These are phyloP conservation scores for Propithecus perrieri DNA, from an alignment of 2,797 vertebrate species.

Conservation along the genomic window DNA sequence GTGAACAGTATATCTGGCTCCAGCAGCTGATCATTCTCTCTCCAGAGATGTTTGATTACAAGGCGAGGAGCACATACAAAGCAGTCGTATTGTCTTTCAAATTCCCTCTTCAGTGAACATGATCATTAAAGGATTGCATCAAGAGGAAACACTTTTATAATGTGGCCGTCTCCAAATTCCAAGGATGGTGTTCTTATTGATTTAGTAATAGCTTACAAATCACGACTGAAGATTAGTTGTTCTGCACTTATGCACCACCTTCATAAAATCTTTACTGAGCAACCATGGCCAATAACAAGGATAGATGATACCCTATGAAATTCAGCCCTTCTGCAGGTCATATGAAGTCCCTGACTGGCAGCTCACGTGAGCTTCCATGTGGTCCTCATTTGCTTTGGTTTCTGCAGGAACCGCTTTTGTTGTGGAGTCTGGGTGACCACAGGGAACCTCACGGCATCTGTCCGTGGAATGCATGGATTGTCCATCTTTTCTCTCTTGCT, in stretches of 20 bases:
- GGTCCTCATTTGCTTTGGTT: neutral
- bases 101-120: slow-evolving; percentile 68
- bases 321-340: slow-evolving; percentile 43
- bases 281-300: slow-evolving; percentile 58
- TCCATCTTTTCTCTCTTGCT: neutral
- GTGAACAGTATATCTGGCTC: neutral
- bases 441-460: neutral
- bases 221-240: slow-evolving; percentile 58
- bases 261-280: slow-evolving; percentile 74
- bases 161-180: slow-evolving; percentile 50
- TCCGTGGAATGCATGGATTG: rapidly evolving
- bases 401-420: neutral
- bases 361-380: neutral
- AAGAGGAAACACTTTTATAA: slow-evolving; percentile 64
- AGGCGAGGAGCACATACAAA: neutral
- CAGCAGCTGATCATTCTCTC: neutral
- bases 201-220: slow-evolving; percentile 77
- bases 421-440: neutral
- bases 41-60: slow-evolving; percentile 13
- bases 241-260: slow-evolving; percentile 54
- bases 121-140: slow-evolving; percentile 60
- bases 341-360: neutral
- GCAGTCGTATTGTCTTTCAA: neutral
- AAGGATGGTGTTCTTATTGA: slow-evolving; percentile 69
- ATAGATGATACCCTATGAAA: slow-evolving; percentile 21